phyloP scores from a whole-genome alignment of 2,888 invertebrate species.

The Plemyria rubiginata region DNA sequence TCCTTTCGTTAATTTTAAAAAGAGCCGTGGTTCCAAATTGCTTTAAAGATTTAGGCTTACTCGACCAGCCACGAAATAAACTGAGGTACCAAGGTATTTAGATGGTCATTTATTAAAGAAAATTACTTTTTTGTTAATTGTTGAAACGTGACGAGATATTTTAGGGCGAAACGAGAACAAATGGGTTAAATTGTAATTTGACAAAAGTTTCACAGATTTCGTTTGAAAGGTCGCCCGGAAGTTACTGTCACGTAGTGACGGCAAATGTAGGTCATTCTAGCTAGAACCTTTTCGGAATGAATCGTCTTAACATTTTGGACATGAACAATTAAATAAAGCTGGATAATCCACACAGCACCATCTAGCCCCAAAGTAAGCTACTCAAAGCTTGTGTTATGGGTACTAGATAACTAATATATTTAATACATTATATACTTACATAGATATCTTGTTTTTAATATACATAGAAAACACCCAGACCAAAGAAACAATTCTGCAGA shows the following conservation, averaged over 20 bases:
- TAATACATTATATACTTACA: too few species aligned
- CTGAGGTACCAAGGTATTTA: slow-evolving; percentile 46
- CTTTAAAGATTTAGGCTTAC: slow-evolving; percentile 56
- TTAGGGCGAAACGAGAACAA: slow-evolving; percentile 17
- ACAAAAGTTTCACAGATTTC: slow-evolving; percentile 29
- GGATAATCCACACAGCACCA: too few species aligned
- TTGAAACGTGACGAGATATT: slow-evolving; percentile 36
- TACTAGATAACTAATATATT: too few species aligned
- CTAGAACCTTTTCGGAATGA: slow-evolving; percentile 8
- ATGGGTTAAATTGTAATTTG: slow-evolving; percentile 33
- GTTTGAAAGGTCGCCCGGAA: slow-evolving; percentile 25
- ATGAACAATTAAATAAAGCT: too few species aligned
- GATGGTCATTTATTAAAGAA: slow-evolving; percentile 48
- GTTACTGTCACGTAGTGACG: slow-evolving; percentile 24
- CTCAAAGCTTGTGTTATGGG: too few species aligned
- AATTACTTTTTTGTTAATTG: slow-evolving; percentile 44
- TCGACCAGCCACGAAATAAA: slow-evolving; percentile 52
- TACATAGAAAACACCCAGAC: too few species aligned
- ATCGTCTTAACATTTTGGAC: neutral
- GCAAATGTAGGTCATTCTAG: slow-evolving; percentile 16
- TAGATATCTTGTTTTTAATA: too few species aligned
- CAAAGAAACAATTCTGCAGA: too few species aligned
- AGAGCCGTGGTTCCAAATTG: slow-evolving; percentile 50
- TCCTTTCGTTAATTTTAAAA: slow-evolving; percentile 6
- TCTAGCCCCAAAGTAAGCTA: too few species aligned